Percentiles rank a stretch among this genome's conserved stretches.
Conservation (phyloP, 2,888 invertebrate genomes). For the Napeogenes sylphis region DNA sequence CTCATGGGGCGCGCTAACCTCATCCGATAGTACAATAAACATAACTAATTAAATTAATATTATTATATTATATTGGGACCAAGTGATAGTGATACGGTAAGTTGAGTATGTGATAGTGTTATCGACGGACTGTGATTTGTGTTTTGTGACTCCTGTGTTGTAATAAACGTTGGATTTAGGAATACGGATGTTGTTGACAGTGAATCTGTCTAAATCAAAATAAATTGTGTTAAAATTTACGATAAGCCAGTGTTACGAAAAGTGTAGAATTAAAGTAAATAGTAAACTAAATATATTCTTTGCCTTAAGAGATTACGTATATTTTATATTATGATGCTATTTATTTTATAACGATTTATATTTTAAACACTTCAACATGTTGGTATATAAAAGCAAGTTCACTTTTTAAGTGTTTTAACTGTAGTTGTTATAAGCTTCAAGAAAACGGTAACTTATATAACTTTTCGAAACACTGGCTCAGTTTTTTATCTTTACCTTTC, state of each 20-base stretch:
- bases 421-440: background rate
- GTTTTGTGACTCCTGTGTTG: slow-evolving; percentile 67
- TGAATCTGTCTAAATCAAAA: slow-evolving; percentile 12
- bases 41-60: slow-evolving; percentile 43
- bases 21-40: slow-evolving; percentile 64
- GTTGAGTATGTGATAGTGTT: slow-evolving; percentile 57
- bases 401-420: too few species aligned
- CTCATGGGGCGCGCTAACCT: slow-evolving; percentile 76
- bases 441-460: background rate
- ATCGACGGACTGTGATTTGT: slow-evolving; percentile 64
- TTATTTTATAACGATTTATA: too few species aligned
- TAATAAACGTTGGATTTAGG: slow-evolving; percentile 45
- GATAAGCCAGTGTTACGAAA: slow-evolving; percentile 58
- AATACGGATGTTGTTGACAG: slow-evolving; percentile 45
- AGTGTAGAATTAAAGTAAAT: slow-evolving; percentile 14
- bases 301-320: too few species aligned
- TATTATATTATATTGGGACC: slow-evolving; percentile 57
- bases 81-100: slow-evolving; percentile 77
- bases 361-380: too few species aligned
- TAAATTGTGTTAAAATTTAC: slow-evolving; percentile 27
- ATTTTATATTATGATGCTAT: too few species aligned
- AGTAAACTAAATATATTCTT: too few species aligned
- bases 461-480: slow-evolving; percentile 36
- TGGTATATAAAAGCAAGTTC: too few species aligned
- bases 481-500: background rate